phyloP scores from a whole-genome alignment of 2,888 invertebrate genomes.

The Polydrusus tereticollis region DNA sequence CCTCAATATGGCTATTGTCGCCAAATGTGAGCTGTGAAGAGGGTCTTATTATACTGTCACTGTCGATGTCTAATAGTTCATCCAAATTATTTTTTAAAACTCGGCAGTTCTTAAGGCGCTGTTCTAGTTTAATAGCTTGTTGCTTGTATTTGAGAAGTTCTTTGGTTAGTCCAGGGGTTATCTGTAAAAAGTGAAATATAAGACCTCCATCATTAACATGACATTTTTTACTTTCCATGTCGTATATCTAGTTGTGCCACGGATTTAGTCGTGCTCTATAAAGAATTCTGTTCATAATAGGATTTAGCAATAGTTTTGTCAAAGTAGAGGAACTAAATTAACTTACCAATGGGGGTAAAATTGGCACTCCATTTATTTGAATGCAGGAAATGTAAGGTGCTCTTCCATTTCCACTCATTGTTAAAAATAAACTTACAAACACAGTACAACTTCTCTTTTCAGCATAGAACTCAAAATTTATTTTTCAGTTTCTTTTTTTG shows the following conservation, averaged over 20 bases:
- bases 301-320: too few relatives aligned
- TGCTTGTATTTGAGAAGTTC: conserved; percentile 78
- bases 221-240: too few relatives aligned
- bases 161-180: conserved; percentile 74
- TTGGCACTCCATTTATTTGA: conserved; percentile 79
- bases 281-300: too few relatives aligned
- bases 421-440: too few relatives aligned
- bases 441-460: too few relatives aligned
- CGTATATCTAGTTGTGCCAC: too few relatives aligned
- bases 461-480: too few relatives aligned
- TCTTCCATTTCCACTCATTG: not conserved
- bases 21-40: conserved; percentile 42
- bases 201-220: too few relatives aligned
- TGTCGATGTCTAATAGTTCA: conserved; percentile 51
- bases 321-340: too few relatives aligned
- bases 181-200: conserved; percentile 68
- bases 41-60: conserved; percentile 45
- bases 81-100: conserved; percentile 62
- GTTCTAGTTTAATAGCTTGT: conserved; percentile 76
- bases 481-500: too few relatives aligned
- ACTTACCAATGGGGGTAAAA: conserved; percentile 83
- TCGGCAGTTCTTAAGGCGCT: conserved; percentile 68
- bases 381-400: conserved; percentile 74
- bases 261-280: too few relatives aligned
- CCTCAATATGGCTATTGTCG: conserved; percentile 50